Evolutionary conservation across 2,888 invertebrate genomes (phyloP), one percentile per base, ranked within the genome.

Genomic region (Mylabris sibirica): DNA sequence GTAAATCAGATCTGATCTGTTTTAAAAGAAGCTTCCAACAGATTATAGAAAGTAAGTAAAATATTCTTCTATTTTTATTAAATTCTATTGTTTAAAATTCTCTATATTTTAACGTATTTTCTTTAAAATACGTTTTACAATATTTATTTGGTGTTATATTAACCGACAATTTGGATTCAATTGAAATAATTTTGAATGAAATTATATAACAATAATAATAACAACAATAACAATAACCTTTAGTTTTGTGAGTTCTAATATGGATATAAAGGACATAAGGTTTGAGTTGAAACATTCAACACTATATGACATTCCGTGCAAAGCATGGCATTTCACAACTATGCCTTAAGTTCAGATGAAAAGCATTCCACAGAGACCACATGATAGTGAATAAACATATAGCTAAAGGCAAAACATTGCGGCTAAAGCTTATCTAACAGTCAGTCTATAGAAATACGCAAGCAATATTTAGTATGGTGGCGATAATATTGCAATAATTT

Each of bases 261-360:
- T 72, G 74, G 74, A 75, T 71, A 63, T 66, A 68, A 71, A 68
- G 70, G 70, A 71, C 70, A 71, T 63, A 65, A 77, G 73, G 69
- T 4, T 72, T 75, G 76, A 78, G 75, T 77, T 24, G 70, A 70
- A 75, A 77, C 78, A 76, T 78, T 75, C 78, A 78, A 80, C 80
- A 81, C 80, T 82, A 81, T 82, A 83, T 82, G 84, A 84, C 84
- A 84, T 84, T 84, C 84, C 84, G 77, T 78, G 76, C 79, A 78
- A 77, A 78, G 80, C 79, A 79, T 79, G 84, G 84, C 82, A 84
- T 84, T 80, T 80, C 77, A 78, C 80, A 84, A 84, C 84, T 84
- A 84, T 84, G 84, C 83, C 82, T 83, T 82, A 84, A 84, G 82
- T 84, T 84, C 79, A 83, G 84, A 83, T 84, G 83, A 84, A 84